A percentile compares a stretch with the other conserved stretches of the same genome.
Evolutionary conservation across 92 coral and sea anemone genomes (phyloP).

Genomic region (Muricea muricata): DNA sequence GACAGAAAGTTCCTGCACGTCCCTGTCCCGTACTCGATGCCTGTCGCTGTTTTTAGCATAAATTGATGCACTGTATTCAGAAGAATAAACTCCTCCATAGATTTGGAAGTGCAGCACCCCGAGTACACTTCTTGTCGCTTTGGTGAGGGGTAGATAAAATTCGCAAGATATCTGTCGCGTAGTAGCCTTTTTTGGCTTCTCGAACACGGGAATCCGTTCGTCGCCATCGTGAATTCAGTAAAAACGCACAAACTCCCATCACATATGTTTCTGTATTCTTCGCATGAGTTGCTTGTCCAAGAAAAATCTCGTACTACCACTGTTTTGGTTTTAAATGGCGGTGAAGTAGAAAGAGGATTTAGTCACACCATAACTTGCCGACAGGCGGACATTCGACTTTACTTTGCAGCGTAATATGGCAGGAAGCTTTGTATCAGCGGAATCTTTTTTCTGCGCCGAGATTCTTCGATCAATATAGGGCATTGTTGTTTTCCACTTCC

Average conservation of each 20-base stretch:
- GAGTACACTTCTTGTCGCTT: conserved; percentile 16
- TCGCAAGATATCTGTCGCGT: neutral
- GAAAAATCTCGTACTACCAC: neutral
- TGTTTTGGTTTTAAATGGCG: neutral
- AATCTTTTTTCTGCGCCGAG: neutral
- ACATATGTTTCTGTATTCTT: neutral
- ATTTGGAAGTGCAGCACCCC: neutral
- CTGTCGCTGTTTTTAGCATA: neutral
- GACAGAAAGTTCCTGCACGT: neutral
- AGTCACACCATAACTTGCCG: neutral
- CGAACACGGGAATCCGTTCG: neutral
- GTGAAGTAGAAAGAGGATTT: neutral
- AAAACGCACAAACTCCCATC: neutral
- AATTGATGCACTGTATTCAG: neutral
- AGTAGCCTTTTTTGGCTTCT: conserved; percentile 2
- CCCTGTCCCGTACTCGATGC: neutral
- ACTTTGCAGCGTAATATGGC: neutral
- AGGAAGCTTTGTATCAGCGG: neutral
- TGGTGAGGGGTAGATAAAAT: conserved; percentile 3
- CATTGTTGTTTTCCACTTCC: neutral
- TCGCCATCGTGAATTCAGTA: neutral
- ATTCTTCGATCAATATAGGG: neutral
- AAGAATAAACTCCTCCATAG: conserved; percentile 30
- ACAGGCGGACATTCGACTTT: neutral
- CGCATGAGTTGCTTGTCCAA: neutral